Conservation (phyloP, 2,888 invertebrate genomes). For the Melanostoma scalare region DNA sequence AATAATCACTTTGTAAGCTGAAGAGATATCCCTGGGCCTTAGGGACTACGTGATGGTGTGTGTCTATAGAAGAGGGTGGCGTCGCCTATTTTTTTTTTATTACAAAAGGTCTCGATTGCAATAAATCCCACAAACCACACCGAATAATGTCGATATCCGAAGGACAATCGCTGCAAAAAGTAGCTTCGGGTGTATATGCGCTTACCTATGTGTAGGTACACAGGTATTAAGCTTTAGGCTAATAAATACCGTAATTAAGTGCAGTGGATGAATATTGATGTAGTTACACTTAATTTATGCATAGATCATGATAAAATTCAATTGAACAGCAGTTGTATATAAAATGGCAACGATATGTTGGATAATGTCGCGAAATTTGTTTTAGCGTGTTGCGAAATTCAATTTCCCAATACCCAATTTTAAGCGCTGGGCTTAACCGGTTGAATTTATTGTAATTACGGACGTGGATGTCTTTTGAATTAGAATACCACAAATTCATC, state of each 20-base stretch:
- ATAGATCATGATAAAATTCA: slow-evolving; percentile 54
- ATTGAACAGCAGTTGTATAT: slow-evolving; percentile 39
- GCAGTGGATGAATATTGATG: slow-evolving; percentile 53
- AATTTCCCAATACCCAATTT: slow-evolving; percentile 19
- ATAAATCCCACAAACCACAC: neutral
- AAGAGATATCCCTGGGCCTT: neutral
- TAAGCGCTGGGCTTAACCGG: slow-evolving; percentile 4
- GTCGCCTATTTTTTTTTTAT: slow-evolving; percentile 1
- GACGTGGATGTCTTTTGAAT: slow-evolving; percentile 1
- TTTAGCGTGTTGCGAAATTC: slow-evolving; percentile 1
- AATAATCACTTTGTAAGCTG: slow-evolving; percentile 66
- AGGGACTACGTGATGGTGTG: neutral
- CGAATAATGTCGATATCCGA: neutral
- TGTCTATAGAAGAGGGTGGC: too few species aligned
- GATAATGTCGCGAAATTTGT: neutral
- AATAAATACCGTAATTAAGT: slow-evolving; percentile 64
- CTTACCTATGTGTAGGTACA: too few species aligned
- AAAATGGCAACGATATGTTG: neutral
- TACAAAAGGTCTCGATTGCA: slow-evolving; percentile 9
- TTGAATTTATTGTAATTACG: slow-evolving; percentile 12
- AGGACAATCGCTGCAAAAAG: neutral
- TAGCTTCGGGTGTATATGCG: too few species aligned
- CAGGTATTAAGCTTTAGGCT: slow-evolving; percentile 14
- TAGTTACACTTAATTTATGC: slow-evolving; percentile 34
- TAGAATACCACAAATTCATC: neutral